A percentile compares a stretch with the other conserved stretches of the same genome.
Evolutionary conservation across 2,888 invertebrate genomes (phyloP).

Genomic region (Yponomeuta malinellus): DNA sequence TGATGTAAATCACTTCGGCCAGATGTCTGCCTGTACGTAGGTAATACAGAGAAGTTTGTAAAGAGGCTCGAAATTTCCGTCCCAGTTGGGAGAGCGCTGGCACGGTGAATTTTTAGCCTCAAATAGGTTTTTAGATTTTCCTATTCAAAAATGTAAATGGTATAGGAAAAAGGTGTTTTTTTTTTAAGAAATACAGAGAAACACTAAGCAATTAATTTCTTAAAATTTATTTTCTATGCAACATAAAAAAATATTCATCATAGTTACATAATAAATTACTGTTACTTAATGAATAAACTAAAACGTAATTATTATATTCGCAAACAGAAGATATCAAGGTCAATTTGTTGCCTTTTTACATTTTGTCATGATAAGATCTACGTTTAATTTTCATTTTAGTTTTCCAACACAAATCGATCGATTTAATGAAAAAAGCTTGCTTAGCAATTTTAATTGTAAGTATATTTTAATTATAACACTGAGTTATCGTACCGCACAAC

Average conservation of each 20-base stretch:
- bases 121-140: too few relatives aligned
- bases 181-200: too few relatives aligned
- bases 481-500: constrained; percentile 36
- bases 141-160: too few relatives aligned
- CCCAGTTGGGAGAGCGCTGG: too few relatives aligned
- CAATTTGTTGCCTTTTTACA: constrained; percentile 25
- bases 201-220: constrained; percentile 46
- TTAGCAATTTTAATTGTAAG: constrained; percentile 33
- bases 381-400: constrained; percentile 21
- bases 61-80: too few relatives aligned
- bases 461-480: constrained; percentile 36
- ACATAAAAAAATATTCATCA: constrained; percentile 77
- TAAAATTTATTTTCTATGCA: constrained; percentile 77
- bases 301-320: constrained; percentile 60
- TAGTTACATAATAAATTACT: constrained; percentile 74
- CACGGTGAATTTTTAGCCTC: too few relatives aligned
- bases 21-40: too few relatives aligned
- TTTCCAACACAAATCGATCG: constrained; percentile 41
- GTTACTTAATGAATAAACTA: constrained; percentile 68
- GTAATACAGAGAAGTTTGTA: too few relatives aligned
- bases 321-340: constrained; percentile 37
- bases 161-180: too few relatives aligned
- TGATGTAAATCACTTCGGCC: too few relatives aligned
- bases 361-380: constrained; percentile 45
- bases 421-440: constrained; percentile 46